These are phyloP conservation scores for Ophonus ardosiacus DNA, from an alignment of 2,888 invertebrate species.

Conservation along the genomic window DNA sequence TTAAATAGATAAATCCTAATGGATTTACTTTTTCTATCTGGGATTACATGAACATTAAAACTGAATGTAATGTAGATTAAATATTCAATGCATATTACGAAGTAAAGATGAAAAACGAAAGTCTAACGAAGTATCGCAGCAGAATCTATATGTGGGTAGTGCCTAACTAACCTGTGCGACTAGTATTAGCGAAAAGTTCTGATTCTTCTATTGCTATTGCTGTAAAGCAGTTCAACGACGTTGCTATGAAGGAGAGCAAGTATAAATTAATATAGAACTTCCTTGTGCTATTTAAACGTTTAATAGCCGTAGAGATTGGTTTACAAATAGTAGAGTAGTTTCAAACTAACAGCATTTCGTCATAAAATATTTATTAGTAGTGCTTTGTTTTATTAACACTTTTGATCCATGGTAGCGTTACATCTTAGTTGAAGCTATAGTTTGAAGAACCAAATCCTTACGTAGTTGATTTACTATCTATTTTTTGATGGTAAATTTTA, in stretches of 20 bases:
- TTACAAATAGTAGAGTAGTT: not conserved
- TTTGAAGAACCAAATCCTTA: too few relatives aligned
- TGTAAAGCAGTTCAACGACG: slow-evolving; percentile 21
- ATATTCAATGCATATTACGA: not conserved
- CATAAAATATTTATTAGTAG: not conserved
- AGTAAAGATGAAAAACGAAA: not conserved
- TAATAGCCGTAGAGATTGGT: not conserved
- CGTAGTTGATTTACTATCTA: too few relatives aligned
- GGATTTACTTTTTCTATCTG: not conserved
- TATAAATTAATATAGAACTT: slow-evolving; percentile 27
- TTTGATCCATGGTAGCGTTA: too few relatives aligned
- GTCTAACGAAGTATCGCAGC: slow-evolving; percentile 10
- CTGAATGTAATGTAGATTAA: not conserved
- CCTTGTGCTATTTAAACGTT: not conserved
- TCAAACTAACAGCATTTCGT: not conserved
- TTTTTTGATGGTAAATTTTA: too few relatives aligned
- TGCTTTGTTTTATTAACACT: not conserved
- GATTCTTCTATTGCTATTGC: slow-evolving; percentile 4
- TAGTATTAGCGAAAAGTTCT: slow-evolving; percentile 19
- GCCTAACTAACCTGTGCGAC: slow-evolving; percentile 10
- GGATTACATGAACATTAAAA: not conserved
- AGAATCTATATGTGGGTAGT: slow-evolving; percentile 12
- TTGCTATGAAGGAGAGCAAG: not conserved
- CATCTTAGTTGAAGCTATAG: too few relatives aligned
- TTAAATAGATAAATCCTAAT: not conserved